Conservation (phyloP, 2,888 invertebrate genomes). For the Xanthia togata region DNA sequence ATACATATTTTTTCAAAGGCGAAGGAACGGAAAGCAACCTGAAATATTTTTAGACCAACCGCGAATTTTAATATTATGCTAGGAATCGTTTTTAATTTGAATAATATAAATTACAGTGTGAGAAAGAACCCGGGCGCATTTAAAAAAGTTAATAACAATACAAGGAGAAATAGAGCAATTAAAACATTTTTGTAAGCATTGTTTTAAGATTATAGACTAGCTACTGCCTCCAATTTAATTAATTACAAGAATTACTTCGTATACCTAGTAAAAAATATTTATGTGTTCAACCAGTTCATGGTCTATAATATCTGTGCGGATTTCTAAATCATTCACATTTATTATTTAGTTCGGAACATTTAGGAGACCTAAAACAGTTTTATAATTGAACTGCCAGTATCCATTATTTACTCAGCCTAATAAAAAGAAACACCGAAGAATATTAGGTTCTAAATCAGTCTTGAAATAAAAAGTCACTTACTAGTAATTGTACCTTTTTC, state of each 20-base stretch:
- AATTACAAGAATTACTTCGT: not conserved
- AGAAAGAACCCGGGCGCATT: not conserved
- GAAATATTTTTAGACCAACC: conserved; percentile 10
- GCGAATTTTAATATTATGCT: conserved; percentile 17
- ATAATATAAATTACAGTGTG: not conserved
- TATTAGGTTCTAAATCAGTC: conserved; percentile 5
- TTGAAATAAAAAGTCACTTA: conserved; percentile 28
- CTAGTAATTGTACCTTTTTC: conserved; percentile 39
- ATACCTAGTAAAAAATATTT: too few species aligned
- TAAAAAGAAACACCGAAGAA: conserved; percentile 12
- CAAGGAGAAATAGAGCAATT: too few species aligned
- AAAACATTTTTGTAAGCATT: too few species aligned
- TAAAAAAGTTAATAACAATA: too few species aligned
- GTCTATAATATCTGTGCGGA: not conserved
- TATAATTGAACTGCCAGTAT: not conserved
- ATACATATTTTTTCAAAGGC: conserved; percentile 40
- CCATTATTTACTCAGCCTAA: not conserved
- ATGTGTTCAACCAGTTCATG: not conserved
- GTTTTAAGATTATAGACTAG: not conserved
- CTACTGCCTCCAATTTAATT: not conserved
- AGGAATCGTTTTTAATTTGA: conserved; percentile 4
- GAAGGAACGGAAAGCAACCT: conserved; percentile 4
- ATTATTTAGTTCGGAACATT: not conserved
- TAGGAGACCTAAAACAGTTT: not conserved
- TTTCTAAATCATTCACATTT: not conserved